Percentiles rank a stretch among this genome's conserved stretches.
Evolutionary conservation across 1,140 invertebrate species (phyloP).

Genomic region (Drosophila teissieri): DNA sequence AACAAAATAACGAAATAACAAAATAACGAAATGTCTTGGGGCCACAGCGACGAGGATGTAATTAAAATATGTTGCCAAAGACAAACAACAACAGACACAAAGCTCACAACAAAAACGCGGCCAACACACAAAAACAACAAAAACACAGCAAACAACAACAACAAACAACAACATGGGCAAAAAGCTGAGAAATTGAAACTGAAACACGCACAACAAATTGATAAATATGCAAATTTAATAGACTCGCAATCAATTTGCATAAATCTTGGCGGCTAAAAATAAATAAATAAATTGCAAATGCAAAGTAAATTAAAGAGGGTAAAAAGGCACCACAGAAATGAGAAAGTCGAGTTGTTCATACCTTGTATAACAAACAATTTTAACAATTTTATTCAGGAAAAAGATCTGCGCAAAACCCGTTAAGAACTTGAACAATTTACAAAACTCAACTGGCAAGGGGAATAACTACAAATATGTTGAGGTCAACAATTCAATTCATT

Average conservation of each 20-base stretch:
- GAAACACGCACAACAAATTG: slow-evolving; percentile 72
- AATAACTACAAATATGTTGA: too few relatives aligned
- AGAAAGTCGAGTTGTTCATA: not conserved
- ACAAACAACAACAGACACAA: slow-evolving; percentile 55
- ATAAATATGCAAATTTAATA: slow-evolving; percentile 83
- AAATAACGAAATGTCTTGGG: slow-evolving; percentile 60
- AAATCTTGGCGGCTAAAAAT: slow-evolving; percentile 68
- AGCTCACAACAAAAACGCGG: slow-evolving; percentile 5
- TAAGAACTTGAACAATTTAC: too few relatives aligned
- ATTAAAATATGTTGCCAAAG: slow-evolving; percentile 79
- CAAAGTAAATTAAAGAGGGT: slow-evolving; percentile 17
- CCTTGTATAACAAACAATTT: too few relatives aligned
- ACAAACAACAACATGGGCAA: not conserved
- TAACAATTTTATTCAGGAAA: too few relatives aligned
- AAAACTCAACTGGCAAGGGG: too few relatives aligned
- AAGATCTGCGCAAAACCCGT: too few relatives aligned
- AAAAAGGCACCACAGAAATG: not conserved
- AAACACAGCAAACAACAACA: not conserved
- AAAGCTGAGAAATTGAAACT: slow-evolving; percentile 14
- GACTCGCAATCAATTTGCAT: slow-evolving; percentile 75
- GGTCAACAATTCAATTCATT: too few relatives aligned
- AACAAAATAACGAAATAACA: slow-evolving; percentile 52
- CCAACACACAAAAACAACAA: slow-evolving; percentile 40
- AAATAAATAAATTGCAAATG: slow-evolving; percentile 67
- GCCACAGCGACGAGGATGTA: slow-evolving; percentile 55